Conservation (phyloP, 2,888 invertebrate species). For the Drosophila silvestris region DNA sequence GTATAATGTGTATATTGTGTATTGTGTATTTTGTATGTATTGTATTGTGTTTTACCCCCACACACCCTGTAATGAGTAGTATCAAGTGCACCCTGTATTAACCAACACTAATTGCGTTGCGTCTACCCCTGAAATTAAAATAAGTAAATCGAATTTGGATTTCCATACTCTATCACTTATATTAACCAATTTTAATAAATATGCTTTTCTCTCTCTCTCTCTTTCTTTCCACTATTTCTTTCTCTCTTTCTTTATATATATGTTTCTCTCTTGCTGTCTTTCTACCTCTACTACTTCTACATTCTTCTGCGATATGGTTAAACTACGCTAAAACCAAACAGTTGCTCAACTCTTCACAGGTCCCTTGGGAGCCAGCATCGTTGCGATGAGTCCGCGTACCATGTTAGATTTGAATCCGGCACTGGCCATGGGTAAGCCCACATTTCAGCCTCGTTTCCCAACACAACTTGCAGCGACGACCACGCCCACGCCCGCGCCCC, state of each 20-base stretch:
- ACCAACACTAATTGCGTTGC: conserved; percentile 54
- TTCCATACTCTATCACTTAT: conserved; percentile 1
- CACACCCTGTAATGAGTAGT: conserved; percentile 45
- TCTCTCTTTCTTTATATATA: conserved; percentile 40
- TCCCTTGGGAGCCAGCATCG: conserved; percentile 85
- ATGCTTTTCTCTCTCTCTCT: conserved; percentile 33
- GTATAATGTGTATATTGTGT: conserved; percentile 8
- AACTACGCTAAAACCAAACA: conserved; percentile 62
- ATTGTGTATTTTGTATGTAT: conserved; percentile 29
- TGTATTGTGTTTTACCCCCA: conserved; percentile 18
- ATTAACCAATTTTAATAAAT: conserved; percentile 43
- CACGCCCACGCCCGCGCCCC: conserved; percentile 51
- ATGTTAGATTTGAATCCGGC: conserved; percentile 85
- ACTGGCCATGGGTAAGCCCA: conserved; percentile 85
- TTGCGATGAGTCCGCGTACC: conserved; percentile 85
- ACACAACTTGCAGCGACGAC: conserved; percentile 66
- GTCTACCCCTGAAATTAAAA: conserved; percentile 50
- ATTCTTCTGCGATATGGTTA: conserved; percentile 35
- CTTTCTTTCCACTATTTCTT: conserved; percentile 32
- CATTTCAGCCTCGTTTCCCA: conserved; percentile 81
- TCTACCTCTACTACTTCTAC: conserved; percentile 27
- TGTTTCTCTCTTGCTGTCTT: conserved; percentile 36
- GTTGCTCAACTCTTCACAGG: conserved; percentile 83
- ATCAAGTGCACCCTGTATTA: conserved; percentile 63
- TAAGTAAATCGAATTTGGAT: conserved; percentile 41